phyloP scores from a whole-genome alignment of 2,888 invertebrate genomes.

The Ochlodes sylvanus region DNA sequence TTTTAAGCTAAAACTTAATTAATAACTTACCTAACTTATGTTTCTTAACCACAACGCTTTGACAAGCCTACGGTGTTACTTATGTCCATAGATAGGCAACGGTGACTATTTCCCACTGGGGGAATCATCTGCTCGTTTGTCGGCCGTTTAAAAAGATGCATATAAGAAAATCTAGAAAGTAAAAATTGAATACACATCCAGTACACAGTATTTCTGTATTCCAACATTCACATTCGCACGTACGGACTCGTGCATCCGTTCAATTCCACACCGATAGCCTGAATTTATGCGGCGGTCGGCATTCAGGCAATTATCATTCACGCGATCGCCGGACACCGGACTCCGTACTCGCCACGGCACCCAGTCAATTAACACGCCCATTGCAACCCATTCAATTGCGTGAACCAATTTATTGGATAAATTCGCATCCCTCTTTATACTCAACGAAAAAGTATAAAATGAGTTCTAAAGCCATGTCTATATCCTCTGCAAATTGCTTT shows the following conservation, averaged over 20 bases:
- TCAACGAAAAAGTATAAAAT: background rate
- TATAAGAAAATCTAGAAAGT: background rate
- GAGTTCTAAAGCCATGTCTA: background rate
- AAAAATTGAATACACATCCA: conserved; percentile 37
- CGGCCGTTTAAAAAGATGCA: background rate
- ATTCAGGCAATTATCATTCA: conserved; percentile 76
- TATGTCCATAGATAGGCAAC: too few relatives aligned
- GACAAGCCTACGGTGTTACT: too few relatives aligned
- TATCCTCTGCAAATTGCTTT: too few relatives aligned
- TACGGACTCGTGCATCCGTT: conserved; percentile 59
- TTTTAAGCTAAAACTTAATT: too few relatives aligned
- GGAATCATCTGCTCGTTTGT: too few relatives aligned
- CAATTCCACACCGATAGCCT: conserved; percentile 70
- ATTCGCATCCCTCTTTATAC: conserved; percentile 46
- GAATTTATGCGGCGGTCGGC: conserved; percentile 67
- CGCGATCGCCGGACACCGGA: conserved; percentile 73
- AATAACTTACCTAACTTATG: too few relatives aligned
- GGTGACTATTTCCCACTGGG: too few relatives aligned
- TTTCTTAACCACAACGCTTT: too few relatives aligned
- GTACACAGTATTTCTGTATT: conserved; percentile 9
- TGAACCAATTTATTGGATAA: conserved; percentile 67
- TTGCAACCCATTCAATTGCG: conserved; percentile 73
- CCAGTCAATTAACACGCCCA: conserved; percentile 80
- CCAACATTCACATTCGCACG: conserved; percentile 46
- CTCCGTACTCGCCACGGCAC: conserved; percentile 54